A percentile compares a stretch with the other conserved stretches of the same genome.
These are phyloP conservation scores for Sakesphorus luctuosus DNA, from an alignment of 2,113 vertebrate genomes.

Conservation along the genomic window DNA sequence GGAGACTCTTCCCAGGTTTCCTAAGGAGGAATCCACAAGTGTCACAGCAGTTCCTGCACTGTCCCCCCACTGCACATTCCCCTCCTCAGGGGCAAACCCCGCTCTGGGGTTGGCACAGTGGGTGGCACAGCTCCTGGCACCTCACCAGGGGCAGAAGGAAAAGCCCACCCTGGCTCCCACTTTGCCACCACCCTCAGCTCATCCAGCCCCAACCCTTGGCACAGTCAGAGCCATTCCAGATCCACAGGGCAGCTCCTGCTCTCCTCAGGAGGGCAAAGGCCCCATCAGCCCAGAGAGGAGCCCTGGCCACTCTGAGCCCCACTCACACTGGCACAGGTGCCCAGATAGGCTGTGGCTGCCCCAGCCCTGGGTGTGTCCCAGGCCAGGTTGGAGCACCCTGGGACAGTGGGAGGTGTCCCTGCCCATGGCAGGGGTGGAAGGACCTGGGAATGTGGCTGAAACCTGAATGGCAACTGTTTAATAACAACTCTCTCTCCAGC, in stretches of 20 bases:
- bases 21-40: not conserved
- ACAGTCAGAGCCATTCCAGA: not conserved
- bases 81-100: not conserved
- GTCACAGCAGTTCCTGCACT: not conserved
- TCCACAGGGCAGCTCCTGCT: accelerated
- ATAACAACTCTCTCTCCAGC: not conserved
- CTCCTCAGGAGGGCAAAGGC: not conserved
- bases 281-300: not conserved
- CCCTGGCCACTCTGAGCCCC: not conserved
- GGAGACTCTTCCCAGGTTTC: not conserved
- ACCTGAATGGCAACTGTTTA: not conserved
- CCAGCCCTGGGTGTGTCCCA: not conserved
- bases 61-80: not conserved
- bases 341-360: not conserved
- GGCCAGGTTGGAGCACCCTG: not conserved
- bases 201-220: accelerated
- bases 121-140: not conserved
- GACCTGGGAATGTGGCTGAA: not conserved
- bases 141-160: not conserved
- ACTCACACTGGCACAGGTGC: not conserved
- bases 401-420: accelerated
- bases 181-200: not conserved
- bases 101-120: accelerated
- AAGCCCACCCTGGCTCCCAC: not conserved
- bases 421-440: not conserved